These are phyloP conservation scores for Ectemnius continuus DNA, from an alignment of 2,888 invertebrate genomes.

Conservation along the genomic window DNA sequence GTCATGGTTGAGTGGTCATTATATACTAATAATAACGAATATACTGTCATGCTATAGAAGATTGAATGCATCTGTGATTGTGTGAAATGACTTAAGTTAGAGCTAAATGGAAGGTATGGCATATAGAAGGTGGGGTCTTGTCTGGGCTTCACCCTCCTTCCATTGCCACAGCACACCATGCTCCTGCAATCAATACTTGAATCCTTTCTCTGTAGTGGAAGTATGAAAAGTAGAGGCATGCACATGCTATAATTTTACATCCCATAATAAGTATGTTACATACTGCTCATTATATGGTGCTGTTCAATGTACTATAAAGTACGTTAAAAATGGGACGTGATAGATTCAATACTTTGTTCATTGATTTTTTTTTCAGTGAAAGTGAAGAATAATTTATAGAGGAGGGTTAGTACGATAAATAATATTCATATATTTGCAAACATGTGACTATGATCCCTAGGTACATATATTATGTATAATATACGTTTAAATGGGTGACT, in stretches of 20 bases:
- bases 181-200: constrained; percentile 76
- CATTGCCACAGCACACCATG: constrained; percentile 69
- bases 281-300: background rate
- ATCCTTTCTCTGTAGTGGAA: constrained; percentile 70
- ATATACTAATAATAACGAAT: constrained; percentile 8
- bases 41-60: background rate
- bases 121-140: constrained; percentile 70
- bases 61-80: constrained; percentile 33
- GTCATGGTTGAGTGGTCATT: background rate
- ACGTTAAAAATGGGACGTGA: too few species aligned
- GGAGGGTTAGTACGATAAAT: too few species aligned
- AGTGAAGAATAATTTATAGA: too few species aligned
- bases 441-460: too few species aligned
- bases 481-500: too few species aligned
- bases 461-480: too few species aligned
- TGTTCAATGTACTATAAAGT: too few species aligned
- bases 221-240: constrained; percentile 63
- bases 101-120: constrained; percentile 64
- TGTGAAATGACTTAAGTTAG: constrained; percentile 50
- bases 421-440: too few species aligned
- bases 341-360: too few species aligned
- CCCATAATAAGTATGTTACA: constrained; percentile 34
- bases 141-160: constrained; percentile 73
- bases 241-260: constrained; percentile 45
- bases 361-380: too few species aligned